A percentile compares a stretch with the other conserved stretches of the same genome.
Conservation (phyloP, 1,140 invertebrate genomes). For the Nasonia longicornis region DNA sequence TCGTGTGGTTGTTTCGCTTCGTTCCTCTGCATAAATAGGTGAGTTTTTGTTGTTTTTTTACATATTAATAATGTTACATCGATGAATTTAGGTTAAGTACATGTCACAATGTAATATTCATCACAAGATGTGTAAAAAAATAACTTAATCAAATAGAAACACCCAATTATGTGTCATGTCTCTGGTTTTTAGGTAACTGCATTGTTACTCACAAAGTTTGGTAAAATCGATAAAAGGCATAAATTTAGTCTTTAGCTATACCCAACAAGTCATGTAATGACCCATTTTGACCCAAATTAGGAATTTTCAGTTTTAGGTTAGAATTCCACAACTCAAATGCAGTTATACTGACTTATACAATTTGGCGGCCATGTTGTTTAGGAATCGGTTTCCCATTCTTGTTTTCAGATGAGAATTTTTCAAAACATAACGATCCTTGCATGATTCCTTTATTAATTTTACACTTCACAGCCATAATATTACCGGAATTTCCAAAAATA, state of each 20-base stretch:
- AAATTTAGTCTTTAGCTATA: neutral
- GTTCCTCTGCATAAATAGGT: slow-evolving; percentile 23
- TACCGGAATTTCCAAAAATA: no score
- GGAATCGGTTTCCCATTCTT: slow-evolving; percentile 15
- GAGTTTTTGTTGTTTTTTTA: slow-evolving; percentile 32
- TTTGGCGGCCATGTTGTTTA: slow-evolving; percentile 42
- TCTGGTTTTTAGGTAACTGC: neutral
- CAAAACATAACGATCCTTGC: neutral
- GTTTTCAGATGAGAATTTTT: neutral
- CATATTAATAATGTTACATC: neutral
- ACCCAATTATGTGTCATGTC: neutral
- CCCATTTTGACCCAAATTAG: neutral
- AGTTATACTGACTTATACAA: neutral
- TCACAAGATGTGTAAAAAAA: neutral
- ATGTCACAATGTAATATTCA: neutral
- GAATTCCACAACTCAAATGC: neutral
- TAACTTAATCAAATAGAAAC: neutral
- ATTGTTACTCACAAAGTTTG: neutral
- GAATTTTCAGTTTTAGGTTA: slow-evolving; percentile 37
- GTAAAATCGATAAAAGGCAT: neutral
- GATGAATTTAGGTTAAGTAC: neutral
- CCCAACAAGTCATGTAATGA: neutral
- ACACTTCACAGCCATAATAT: no score
- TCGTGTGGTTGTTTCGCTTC: slow-evolving; percentile 20
- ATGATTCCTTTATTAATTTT: no score